Evolutionary conservation across 2,113 vertebrate genomes (phyloP), one percentile per base, ranked within the genome.

Genomic region (Phyllostomus hastatus): DNA sequence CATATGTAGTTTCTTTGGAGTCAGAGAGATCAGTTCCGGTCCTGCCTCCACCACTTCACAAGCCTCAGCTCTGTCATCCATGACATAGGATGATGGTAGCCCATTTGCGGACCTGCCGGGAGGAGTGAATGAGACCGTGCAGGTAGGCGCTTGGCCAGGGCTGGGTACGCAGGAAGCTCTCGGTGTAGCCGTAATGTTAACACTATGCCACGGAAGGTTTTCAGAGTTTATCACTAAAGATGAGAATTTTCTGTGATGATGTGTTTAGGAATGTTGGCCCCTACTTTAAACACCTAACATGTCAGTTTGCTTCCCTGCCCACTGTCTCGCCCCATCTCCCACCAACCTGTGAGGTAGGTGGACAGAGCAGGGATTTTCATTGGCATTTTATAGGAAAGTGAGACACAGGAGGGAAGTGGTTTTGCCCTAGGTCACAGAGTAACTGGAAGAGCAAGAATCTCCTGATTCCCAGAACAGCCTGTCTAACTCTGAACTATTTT

Each of bases 131-230:
- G 67, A 82, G 7, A 38, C 26, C 33, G 10, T 26, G 10, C 52
- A 4, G 33, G 14, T 76, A 2, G 46, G 61, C 1, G 2, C 38
- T 76, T 26, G 10, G n/a, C 67, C 9, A 1, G 52, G 69, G 7
- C n/a, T 14, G 12, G 75, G 38, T 10, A 2, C 3, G 0, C 33
- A n/a, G 90, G 57, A 52, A 11, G 19, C 16, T 14, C 15, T 75
- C 22, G 0, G 7, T 11, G 50, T 12, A 24, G 41, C 70, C 1
- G 0, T 48, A 0, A 16, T 3, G 0, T 43, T 64, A 52, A 11
- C 46, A 26, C 11, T 15, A 4, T 17, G 5, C 11, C 28, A 7
- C 15, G 14, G 50, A 69, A 24, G 70, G 31, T 67, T 41, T 41
- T 8, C 33, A 31, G 83, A 57, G 69, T 35, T 50, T 10, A 7